Percentiles rank a stretch among this genome's conserved stretches.
Evolutionary conservation across 37 sponge, comb jelly and placozoan species (phyloP).

Genomic region (Dysidea cf. avara): DNA sequence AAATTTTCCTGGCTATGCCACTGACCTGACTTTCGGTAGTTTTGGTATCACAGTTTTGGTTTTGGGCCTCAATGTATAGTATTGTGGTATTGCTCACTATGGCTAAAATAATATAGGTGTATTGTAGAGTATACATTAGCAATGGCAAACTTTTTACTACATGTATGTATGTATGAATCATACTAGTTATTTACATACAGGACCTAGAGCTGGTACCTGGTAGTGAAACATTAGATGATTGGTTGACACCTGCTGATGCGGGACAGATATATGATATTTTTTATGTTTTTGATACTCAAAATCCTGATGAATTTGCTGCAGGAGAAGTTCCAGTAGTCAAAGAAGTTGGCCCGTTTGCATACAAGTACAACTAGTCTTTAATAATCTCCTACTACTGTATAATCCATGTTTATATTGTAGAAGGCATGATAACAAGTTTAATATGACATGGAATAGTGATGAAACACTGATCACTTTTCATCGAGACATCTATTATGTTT

Average conservation of each 20-base stretch:
- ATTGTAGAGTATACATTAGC: too few relatives aligned
- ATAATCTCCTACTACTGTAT: background rate
- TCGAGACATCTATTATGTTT: slow-evolving; percentile 38
- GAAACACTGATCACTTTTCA: slow-evolving; percentile 53
- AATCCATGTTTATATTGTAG: slow-evolving; percentile 17
- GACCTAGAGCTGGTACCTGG: slow-evolving; percentile 12
- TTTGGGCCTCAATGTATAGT: too few relatives aligned
- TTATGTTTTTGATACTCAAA: slow-evolving; percentile 70
- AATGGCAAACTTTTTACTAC: too few relatives aligned
- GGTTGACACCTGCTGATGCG: slow-evolving; percentile 31
- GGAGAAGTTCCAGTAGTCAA: slow-evolving; percentile 56
- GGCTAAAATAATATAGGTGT: too few relatives aligned
- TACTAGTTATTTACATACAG: too few relatives aligned
- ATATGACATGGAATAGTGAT: slow-evolving; percentile 52
- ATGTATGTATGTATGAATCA: too few relatives aligned
- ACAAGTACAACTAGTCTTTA: slow-evolving; percentile 28
- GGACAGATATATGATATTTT: slow-evolving; percentile 48
- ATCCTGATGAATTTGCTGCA: slow-evolving; percentile 40
- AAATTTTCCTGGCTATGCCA: too few relatives aligned
- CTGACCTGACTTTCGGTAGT: too few relatives aligned
- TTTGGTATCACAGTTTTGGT: too few relatives aligned
- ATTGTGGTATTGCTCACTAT: too few relatives aligned
- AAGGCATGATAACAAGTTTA: slow-evolving; percentile 47
- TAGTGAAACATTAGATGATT: slow-evolving; percentile 2
- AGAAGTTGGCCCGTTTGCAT: slow-evolving; percentile 77